phyloP scores from a whole-genome alignment of 1,140 invertebrate genomes.

The Lerema accius region DNA sequence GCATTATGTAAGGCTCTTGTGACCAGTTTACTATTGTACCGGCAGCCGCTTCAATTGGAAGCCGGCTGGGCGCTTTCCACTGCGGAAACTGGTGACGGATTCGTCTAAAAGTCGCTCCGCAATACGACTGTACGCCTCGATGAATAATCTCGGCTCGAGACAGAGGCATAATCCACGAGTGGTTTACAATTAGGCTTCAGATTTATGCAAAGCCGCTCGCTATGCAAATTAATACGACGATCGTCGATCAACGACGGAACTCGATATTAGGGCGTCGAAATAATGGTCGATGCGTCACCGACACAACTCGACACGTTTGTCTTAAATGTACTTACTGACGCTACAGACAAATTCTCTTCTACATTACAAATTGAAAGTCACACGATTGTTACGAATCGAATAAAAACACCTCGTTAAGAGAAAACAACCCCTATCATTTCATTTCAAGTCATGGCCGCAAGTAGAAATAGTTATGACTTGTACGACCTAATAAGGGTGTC shows the following conservation, averaged over 20 bases:
- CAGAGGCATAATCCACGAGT: conserved; percentile 40
- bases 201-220: conserved; percentile 65
- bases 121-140: conserved; percentile 7
- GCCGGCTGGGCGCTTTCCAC: not conserved
- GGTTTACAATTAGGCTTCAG: conserved; percentile 53
- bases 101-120: conserved; percentile 1
- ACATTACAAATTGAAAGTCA: too few species aligned
- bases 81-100: not conserved
- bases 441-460: conserved; percentile 10
- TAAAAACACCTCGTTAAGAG: too few species aligned
- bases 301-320: too few species aligned
- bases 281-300: conserved; percentile 56
- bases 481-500: conserved; percentile 19
- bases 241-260: conserved; percentile 63
- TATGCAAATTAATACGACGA: conserved; percentile 65
- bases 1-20: conserved; percentile 17
- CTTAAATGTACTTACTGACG: too few species aligned
- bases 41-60: conserved; percentile 1
- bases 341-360: too few species aligned
- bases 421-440: too few species aligned
- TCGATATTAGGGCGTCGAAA: conserved; percentile 62
- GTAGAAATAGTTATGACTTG: conserved; percentile 13
- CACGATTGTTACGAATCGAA: too few species aligned
- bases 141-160: conserved; percentile 32
- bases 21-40: conserved; percentile 13